Percentiles rank a stretch among this genome's conserved stretches.
phyloP scores from a whole-genome alignment of 30 jellyfish, hydroid and myxozoan genomes.

The Aurelia sp. region DNA sequence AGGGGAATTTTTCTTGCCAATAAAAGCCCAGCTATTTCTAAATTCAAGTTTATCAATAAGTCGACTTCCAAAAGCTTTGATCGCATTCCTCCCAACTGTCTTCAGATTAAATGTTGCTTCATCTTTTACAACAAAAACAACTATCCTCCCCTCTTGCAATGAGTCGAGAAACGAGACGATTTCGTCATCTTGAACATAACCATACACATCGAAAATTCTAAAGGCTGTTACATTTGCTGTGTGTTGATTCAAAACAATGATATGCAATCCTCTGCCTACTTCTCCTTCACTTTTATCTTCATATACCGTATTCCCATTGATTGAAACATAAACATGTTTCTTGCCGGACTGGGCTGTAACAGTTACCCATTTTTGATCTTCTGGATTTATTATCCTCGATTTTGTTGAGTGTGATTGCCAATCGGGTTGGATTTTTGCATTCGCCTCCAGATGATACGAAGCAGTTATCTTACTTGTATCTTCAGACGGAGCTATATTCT shows the following conservation, averaged over 20 bases:
- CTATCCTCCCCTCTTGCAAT: conserved; percentile 85
- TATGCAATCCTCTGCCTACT: conserved; percentile 86
- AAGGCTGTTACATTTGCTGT: conserved; percentile 83
- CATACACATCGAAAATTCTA: conserved; percentile 78
- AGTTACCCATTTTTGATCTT: not conserved
- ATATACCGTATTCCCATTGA: conserved; percentile 78
- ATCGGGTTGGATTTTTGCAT: too few relatives aligned
- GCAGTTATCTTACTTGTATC: too few relatives aligned
- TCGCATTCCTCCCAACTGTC: conserved; percentile 56
- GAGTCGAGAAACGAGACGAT: conserved; percentile 61
- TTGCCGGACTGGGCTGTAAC: conserved; percentile 83
- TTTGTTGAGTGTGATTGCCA: too few relatives aligned
- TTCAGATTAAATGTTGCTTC: conserved; percentile 83
- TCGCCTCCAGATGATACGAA: too few relatives aligned
- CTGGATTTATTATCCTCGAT: too few relatives aligned
- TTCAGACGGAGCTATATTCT: too few relatives aligned
- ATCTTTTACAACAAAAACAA: conserved; percentile 76
- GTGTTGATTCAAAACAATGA: conserved; percentile 80
- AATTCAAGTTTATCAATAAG: conserved; percentile 68
- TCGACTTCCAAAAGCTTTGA: conserved; percentile 78
- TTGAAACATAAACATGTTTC: conserved; percentile 70
- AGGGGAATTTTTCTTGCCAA: conserved; percentile 49
- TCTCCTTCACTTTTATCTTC: conserved; percentile 31
- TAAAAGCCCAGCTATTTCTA: conserved; percentile 89
- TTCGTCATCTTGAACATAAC: conserved; percentile 78